Percentiles rank a stretch among this genome's conserved stretches.
These are phyloP conservation scores for Osmerus eperlanus DNA, from an alignment of 2,113 vertebrate genomes.

Conservation along the genomic window DNA sequence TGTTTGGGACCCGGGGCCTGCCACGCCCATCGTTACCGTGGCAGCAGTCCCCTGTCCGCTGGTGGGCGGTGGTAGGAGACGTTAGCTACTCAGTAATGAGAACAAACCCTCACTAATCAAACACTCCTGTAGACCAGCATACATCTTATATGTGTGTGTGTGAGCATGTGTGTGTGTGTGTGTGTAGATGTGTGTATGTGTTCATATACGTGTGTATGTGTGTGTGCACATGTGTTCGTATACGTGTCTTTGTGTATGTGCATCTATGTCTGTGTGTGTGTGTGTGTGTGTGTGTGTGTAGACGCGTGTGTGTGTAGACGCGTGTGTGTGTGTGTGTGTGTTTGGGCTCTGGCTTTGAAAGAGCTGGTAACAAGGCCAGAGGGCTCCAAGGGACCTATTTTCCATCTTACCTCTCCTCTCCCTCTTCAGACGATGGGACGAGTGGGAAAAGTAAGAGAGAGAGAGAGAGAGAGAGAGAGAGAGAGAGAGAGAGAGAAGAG, in stretches of 20 bases:
- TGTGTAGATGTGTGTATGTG: not conserved
- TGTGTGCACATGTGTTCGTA: slow-evolving; percentile 5
- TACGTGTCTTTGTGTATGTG: not conserved
- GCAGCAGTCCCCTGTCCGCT: slow-evolving; percentile 10
- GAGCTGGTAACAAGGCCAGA: slow-evolving; percentile 34
- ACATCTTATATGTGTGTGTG: too few species aligned
- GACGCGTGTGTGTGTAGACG: too few species aligned
- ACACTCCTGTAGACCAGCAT: too few species aligned
- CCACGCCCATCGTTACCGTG: slow-evolving; percentile 29
- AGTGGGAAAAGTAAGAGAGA: too few species aligned
- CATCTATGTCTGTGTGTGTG: not conserved
- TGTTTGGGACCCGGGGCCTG: not conserved
- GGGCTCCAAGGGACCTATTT: slow-evolving; percentile 56
- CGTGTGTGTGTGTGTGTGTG: too few species aligned
- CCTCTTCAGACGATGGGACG: slow-evolving; percentile 33
- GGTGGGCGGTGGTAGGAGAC: too few species aligned
- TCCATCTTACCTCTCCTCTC: slow-evolving; percentile 40
- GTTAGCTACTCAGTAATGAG: too few species aligned
- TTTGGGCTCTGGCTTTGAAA: slow-evolving; percentile 27
- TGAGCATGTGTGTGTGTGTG: too few species aligned
- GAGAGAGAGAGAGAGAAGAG: too few species aligned
- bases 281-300: slow-evolving; percentile 11
- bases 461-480: too few species aligned
- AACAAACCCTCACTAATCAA: too few species aligned
- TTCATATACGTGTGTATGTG: too few species aligned